These are phyloP conservation scores for Pangasius macronema DNA, from an alignment of 2,797 vertebrate genomes.

Conservation along the genomic window DNA sequence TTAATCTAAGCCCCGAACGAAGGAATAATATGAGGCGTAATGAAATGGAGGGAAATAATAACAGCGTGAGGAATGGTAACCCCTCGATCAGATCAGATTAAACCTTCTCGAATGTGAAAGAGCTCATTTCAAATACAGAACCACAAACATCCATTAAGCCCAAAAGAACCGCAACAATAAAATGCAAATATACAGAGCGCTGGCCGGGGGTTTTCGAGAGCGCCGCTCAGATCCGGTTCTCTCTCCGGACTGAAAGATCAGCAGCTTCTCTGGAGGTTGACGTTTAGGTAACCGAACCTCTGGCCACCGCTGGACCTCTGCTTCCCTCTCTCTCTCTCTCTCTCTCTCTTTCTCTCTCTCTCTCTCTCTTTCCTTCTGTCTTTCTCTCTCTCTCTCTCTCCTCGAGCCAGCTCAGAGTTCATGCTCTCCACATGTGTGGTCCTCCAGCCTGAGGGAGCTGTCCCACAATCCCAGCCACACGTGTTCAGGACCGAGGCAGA, in stretches of 20 bases:
- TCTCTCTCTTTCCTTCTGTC: neutral
- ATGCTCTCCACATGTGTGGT: constrained; percentile 81
- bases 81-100: constrained; percentile 31
- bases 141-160: constrained; percentile 37
- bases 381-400: constrained; percentile 32
- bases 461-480: constrained; percentile 79
- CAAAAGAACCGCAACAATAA: constrained; percentile 22
- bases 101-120: constrained; percentile 24
- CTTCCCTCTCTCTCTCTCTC: constrained; percentile 4
- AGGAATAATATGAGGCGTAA: constrained; percentile 31
- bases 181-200: constrained; percentile 33
- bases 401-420: constrained; percentile 64
- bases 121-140: constrained; percentile 25
- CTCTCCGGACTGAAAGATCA: constrained; percentile 29
- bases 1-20: constrained; percentile 2
- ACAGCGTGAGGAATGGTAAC: constrained; percentile 26
- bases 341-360: constrained; percentile 34
- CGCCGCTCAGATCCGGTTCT: constrained; percentile 9
- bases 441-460: constrained; percentile 73
- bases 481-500: constrained; percentile 76
- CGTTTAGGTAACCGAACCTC: constrained; percentile 52
- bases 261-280: constrained; percentile 42
- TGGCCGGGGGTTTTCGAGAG: neutral
- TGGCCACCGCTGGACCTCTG: constrained; percentile 43
- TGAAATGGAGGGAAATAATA: constrained; percentile 31